Evolutionary conservation across 2,113 vertebrate genomes (phyloP).

Genomic region (Mustela lutreola): DNA sequence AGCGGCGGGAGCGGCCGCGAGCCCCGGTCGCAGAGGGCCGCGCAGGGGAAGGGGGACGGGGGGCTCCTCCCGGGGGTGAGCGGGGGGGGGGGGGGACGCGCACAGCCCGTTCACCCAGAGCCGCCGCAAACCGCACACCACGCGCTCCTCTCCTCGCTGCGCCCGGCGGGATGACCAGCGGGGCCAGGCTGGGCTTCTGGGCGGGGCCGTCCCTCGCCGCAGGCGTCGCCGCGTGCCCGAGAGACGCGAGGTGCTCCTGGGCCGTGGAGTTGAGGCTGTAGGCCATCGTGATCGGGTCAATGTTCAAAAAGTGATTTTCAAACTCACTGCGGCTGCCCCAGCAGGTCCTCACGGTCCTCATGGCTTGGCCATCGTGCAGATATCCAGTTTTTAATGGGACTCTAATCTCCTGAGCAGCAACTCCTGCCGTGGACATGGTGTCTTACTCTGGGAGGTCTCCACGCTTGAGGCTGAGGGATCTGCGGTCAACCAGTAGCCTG

Average conservation of each 20-base stretch:
- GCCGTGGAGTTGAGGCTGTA: slow-evolving; percentile 86
- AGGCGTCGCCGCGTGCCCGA: slow-evolving; percentile 83
- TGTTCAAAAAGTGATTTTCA: slow-evolving; percentile 92
- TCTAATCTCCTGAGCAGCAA: slow-evolving; percentile 95
- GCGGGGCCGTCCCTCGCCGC: slow-evolving; percentile 66
- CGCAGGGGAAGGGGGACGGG: slow-evolving; percentile 65
- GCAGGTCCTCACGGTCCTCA: slow-evolving; percentile 92
- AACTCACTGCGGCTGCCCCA: slow-evolving; percentile 90
- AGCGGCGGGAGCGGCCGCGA: slow-evolving; percentile 95
- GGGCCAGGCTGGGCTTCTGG: slow-evolving; percentile 88
- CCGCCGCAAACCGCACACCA: slow-evolving; percentile 89
- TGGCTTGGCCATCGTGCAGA: slow-evolving; percentile 91
- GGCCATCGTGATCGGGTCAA: slow-evolving; percentile 90
- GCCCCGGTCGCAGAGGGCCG: slow-evolving; percentile 85
- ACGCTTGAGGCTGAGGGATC: slow-evolving; percentile 45
- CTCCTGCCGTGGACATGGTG: slow-evolving; percentile 95
- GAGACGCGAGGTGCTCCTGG: slow-evolving; percentile 76
- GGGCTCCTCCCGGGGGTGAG: slow-evolving; percentile 88
- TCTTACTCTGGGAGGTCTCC: slow-evolving; percentile 64
- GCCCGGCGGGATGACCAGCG: slow-evolving; percentile 86
- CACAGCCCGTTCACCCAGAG: slow-evolving; percentile 87
- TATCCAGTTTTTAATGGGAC: slow-evolving; percentile 92
- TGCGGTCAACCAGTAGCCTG: slow-evolving; percentile 75
- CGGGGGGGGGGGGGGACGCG: slow-evolving; percentile 82
- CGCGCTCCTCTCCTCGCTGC: slow-evolving; percentile 88